Evolutionary conservation across 2,888 invertebrate species (phyloP), one percentile per base, ranked within the genome.

Genomic region (Philopedon plagiatum): DNA sequence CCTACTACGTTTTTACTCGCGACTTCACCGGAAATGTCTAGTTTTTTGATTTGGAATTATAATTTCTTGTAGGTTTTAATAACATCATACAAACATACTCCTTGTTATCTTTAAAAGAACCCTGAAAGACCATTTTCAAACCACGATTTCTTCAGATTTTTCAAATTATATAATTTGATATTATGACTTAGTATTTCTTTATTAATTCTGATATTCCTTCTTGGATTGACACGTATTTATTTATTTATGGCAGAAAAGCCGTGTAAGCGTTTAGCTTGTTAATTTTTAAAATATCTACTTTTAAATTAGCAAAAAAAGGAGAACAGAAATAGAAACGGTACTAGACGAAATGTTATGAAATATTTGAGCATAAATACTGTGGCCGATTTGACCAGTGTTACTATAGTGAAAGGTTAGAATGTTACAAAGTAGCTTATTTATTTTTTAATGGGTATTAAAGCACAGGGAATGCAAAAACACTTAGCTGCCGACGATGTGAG

Each of bases 321-420:
- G 7, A 41, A 41, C 15, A 39, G 11, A 23, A 46, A 46, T 8
- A 19, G 21, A 13, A 7, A 23, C n/a, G 3, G 13, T n/a, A 26
- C 19, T 7, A 26, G n/a, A 49, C 13, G 3, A 46, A 46, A 46
- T 23, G 26, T 46, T 46, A 46, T 13, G 49, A 49, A 26, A 26
- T 61, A 61, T 61, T 58, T 61, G 26, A 44, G 5, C 32, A 21
- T 58, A 49, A 23, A 23, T 21, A 46, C 21, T 23, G 21, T n/a
- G 26, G 49, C 26, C 26, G 26, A 61, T n/a, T 8, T 60, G 61
- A 62, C 29, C 62, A 32, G 4, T n/a, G 49, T 15, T 54, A 15
- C 29, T 54, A 18, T 54, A 54, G 62, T 62, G 62, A 62, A 62
- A 62, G 62, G 62, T 46, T 57, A n/a, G 21, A 46, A 44, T 21